phyloP scores from a whole-genome alignment of 2,888 invertebrate genomes.

The Drosophila silvestris region DNA sequence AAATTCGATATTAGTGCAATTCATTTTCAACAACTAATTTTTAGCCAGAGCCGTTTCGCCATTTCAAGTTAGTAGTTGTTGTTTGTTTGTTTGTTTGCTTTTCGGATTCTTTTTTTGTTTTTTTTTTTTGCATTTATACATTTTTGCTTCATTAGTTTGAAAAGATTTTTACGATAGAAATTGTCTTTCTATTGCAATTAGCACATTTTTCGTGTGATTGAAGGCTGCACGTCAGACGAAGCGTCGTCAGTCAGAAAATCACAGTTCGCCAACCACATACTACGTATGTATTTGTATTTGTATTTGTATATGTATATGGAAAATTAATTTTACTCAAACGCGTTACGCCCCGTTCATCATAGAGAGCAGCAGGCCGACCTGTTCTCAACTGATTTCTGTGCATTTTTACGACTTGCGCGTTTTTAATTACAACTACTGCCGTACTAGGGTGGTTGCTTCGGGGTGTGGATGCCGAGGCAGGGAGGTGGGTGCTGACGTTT shows the following conservation, averaged over 20 bases:
- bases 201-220: slow-evolving; percentile 75
- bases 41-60: slow-evolving; percentile 50
- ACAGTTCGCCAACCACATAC: slow-evolving; percentile 18
- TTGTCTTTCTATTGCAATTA: slow-evolving; percentile 78
- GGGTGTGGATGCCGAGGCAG: slow-evolving; percentile 11
- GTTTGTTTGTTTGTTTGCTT: slow-evolving; percentile 24
- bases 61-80: slow-evolving; percentile 43
- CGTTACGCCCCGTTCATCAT: slow-evolving; percentile 61
- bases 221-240: slow-evolving; percentile 65
- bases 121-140: slow-evolving; percentile 39
- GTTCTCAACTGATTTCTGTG: slow-evolving; percentile 66
- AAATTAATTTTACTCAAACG: slow-evolving; percentile 71
- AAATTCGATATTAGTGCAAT: slow-evolving; percentile 82
- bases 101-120: slow-evolving; percentile 17
- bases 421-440: slow-evolving; percentile 75
- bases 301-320: slow-evolving; percentile 49
- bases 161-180: slow-evolving; percentile 73
- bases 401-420: slow-evolving; percentile 70
- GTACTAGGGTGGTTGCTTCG: slow-evolving; percentile 28
- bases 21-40: slow-evolving; percentile 81
- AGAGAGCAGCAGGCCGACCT: slow-evolving; percentile 48
- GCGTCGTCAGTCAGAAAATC: slow-evolving; percentile 39
- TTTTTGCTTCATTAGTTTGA: slow-evolving; percentile 71
- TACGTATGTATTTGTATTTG: not conserved
- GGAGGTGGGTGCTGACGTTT: slow-evolving; percentile 34